A percentile compares a stretch with the other conserved stretches of the same genome.
Evolutionary conservation across 1,140 invertebrate genomes (phyloP).

Genomic region (Physella acuta): DNA sequence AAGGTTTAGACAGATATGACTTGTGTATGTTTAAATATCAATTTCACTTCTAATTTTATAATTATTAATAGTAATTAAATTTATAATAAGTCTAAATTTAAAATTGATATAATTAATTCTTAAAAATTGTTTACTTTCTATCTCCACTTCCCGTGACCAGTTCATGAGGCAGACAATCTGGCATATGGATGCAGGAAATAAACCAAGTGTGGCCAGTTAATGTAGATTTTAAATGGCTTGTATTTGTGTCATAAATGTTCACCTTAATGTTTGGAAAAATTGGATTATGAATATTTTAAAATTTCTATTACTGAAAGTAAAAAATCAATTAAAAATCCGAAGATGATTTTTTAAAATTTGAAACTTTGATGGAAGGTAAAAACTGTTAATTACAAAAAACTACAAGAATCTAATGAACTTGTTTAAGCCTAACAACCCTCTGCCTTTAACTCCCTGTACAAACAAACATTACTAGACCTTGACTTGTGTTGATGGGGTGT

Average conservation of each 20-base stretch:
- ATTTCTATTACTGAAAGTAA: no score
- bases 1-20: background rate
- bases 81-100: background rate
- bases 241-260: conserved; percentile 46
- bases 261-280: conserved; percentile 35
- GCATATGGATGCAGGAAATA: conserved; percentile 43
- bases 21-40: background rate
- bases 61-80: background rate
- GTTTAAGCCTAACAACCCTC: no score
- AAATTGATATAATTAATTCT: background rate
- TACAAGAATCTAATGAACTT: no score
- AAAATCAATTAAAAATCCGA: no score
- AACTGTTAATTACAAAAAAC: no score
- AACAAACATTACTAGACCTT: no score
- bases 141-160: conserved; percentile 50
- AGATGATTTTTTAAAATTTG: no score
- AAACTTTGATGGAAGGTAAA: no score
- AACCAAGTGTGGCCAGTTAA: conserved; percentile 46
- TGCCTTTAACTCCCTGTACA: no score
- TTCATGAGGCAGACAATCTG: conserved; percentile 35
- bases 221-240: conserved; percentile 28
- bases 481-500: conserved; percentile 10
- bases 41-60: background rate
- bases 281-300: no score
- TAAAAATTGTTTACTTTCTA: conserved; percentile 46